phyloP scores from a whole-genome alignment of 2,888 invertebrate species.

The Drosophila borealis region DNA sequence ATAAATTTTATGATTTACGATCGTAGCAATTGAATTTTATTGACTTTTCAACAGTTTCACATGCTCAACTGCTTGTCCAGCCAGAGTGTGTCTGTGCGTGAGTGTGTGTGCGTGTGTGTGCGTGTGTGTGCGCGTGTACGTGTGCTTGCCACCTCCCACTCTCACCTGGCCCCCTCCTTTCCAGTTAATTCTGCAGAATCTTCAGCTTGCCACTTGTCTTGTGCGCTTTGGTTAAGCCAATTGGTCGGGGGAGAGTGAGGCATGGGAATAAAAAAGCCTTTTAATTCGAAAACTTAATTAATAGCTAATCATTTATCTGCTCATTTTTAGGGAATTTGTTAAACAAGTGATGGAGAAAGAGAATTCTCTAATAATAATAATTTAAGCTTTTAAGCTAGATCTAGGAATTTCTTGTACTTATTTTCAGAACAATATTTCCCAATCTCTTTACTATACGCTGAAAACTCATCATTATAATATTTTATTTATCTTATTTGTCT shows the following conservation, averaged over 20 bases:
- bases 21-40: slow-evolving; percentile 81
- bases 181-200: slow-evolving; percentile 2
- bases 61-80: slow-evolving; percentile 31
- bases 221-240: slow-evolving; percentile 30
- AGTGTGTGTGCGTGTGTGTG: not conserved
- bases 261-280: no score
- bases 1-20: slow-evolving; percentile 84
- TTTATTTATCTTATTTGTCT: no score
- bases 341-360: no score
- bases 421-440: no score
- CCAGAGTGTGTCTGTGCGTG: not conserved
- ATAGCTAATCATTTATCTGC: no score
- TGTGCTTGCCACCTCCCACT: slow-evolving; percentile 32
- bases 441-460: no score
- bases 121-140: not conserved
- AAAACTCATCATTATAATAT: no score
- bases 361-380: no score
- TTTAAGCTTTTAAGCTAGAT: no score
- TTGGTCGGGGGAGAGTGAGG: not conserved
- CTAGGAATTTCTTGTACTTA: no score
- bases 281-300: no score
- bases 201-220: slow-evolving; percentile 11
- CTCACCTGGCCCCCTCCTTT: slow-evolving; percentile 8
- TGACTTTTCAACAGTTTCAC: slow-evolving; percentile 80
- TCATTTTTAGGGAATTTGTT: no score